Conservation (phyloP, 2,113 vertebrate species). For the Leucopsar rothschildi region DNA sequence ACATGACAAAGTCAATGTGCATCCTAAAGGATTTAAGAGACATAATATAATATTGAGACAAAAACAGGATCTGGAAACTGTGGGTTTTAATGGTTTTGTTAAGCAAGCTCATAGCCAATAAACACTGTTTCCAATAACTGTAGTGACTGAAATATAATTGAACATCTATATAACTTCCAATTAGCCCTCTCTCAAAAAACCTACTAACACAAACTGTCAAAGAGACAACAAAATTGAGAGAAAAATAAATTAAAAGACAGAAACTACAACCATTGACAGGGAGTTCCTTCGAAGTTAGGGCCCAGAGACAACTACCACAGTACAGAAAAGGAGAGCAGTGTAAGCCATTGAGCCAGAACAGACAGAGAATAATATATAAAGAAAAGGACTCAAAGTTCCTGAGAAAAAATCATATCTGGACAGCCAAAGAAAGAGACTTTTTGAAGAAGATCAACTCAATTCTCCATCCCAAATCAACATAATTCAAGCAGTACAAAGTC, state of each 20-base stretch:
- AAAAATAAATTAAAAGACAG: neutral
- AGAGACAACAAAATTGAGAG: neutral
- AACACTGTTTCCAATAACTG: neutral
- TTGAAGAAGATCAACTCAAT: neutral
- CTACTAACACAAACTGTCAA: neutral
- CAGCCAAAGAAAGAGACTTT: neutral
- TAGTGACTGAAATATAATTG: neutral
- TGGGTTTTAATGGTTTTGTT: neutral
- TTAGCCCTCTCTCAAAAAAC: neutral
- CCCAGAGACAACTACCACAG: neutral
- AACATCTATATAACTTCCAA: neutral
- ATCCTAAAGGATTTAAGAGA: neutral
- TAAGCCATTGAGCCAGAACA: neutral
- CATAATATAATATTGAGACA: neutral
- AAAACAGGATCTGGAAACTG: neutral
- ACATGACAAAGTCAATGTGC: neutral
- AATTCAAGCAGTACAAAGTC: neutral
- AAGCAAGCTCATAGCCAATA: neutral
- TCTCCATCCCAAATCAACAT: neutral
- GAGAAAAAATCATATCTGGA: neutral
- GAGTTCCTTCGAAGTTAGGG: neutral
- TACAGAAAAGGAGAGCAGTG: neutral
- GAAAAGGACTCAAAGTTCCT: neutral
- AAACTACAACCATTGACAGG: neutral
- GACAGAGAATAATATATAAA: neutral